Conservation (phyloP, 2,113 vertebrate species). For the Sinocyclocheilus anshuiensis region DNA sequence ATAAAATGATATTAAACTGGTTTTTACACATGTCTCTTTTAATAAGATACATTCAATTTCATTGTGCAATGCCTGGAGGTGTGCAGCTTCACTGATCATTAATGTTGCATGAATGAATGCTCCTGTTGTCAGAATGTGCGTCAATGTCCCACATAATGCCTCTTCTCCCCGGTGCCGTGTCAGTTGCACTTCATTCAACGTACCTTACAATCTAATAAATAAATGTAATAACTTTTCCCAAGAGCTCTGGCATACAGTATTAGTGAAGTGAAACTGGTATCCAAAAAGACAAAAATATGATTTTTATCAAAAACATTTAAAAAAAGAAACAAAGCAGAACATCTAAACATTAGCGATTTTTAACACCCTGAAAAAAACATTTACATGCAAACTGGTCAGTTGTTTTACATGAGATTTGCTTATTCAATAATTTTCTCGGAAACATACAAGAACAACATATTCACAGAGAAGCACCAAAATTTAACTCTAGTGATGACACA, state of each 20-base stretch:
- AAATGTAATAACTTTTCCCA: constrained; percentile 68
- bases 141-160: constrained; percentile 62
- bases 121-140: constrained; percentile 63
- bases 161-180: constrained; percentile 38
- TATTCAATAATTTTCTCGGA: constrained; percentile 65
- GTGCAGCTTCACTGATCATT: constrained; percentile 67
- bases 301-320: constrained; percentile 69
- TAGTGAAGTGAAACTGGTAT: constrained; percentile 66
- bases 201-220: constrained; percentile 80
- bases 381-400: constrained; percentile 67
- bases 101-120: constrained; percentile 64
- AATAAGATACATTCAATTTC: constrained; percentile 84
- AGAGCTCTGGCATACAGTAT: constrained; percentile 67
- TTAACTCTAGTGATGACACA: constrained; percentile 58
- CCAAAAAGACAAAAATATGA: constrained; percentile 57
- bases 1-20: not conserved
- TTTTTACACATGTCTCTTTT: constrained; percentile 68
- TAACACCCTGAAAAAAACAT: constrained; percentile 72
- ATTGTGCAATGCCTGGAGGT: constrained; percentile 78
- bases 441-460: constrained; percentile 63
- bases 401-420: constrained; percentile 60
- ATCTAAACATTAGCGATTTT: constrained; percentile 62
- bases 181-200: constrained; percentile 78
- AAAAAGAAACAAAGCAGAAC: constrained; percentile 55
- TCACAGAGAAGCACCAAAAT: constrained; percentile 70